These are phyloP conservation scores for Eptesicus fuscus DNA, from an alignment of 2,113 vertebrate species.

Conservation along the genomic window DNA sequence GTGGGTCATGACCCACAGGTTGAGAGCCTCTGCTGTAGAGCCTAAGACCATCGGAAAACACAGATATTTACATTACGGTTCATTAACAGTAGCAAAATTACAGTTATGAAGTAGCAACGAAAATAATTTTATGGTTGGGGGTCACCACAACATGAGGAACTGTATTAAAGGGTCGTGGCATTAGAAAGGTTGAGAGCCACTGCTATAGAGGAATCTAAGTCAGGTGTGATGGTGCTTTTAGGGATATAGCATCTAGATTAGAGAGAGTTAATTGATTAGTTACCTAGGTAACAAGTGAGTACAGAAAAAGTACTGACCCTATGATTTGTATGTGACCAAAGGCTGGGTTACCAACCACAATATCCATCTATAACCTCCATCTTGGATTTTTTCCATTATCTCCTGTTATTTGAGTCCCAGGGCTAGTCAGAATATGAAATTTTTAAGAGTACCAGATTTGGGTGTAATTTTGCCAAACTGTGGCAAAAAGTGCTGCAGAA, in stretches of 20 bases:
- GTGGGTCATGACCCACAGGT: no score
- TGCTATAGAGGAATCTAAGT: background rate
- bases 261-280: background rate
- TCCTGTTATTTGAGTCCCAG: background rate
- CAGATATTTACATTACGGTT: no score
- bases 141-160: no score
- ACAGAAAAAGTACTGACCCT: background rate
- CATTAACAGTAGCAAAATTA: no score
- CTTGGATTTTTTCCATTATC: background rate
- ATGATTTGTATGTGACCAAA: background rate
- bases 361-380: background rate
- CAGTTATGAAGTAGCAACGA: no score
- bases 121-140: no score
- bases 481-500: background rate
- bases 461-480: background rate
- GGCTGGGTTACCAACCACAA: background rate
- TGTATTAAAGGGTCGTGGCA: no score
- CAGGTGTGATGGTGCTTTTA: background rate
- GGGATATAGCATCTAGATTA: background rate
- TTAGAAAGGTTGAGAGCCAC: no score
- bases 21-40: no score
- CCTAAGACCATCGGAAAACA: no score
- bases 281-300: background rate
- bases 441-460: background rate
- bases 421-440: background rate